Percentiles rank a stretch among this genome's conserved stretches.
Evolutionary conservation across 2,888 invertebrate genomes (phyloP).

Genomic region (Adelognathus sp.): DNA sequence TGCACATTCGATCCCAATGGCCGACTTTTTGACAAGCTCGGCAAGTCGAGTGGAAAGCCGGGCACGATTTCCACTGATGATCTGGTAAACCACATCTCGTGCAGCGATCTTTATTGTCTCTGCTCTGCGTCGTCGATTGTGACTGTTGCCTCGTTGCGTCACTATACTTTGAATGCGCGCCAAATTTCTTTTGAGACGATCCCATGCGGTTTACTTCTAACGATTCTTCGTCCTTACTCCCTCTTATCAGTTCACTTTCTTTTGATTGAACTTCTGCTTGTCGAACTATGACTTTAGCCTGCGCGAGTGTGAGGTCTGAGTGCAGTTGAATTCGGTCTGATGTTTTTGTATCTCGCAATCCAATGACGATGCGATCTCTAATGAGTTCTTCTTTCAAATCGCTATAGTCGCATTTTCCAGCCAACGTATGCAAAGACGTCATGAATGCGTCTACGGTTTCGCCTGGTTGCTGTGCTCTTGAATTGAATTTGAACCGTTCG

Average conservation of each 20-base stretch:
- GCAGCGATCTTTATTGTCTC: background rate
- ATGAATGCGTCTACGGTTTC: constrained; percentile 49
- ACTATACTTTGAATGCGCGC: background rate
- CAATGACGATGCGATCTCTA: constrained; percentile 64
- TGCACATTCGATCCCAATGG: background rate
- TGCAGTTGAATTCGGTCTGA: constrained; percentile 55
- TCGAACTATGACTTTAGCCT: constrained; percentile 28
- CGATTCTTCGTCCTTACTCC: background rate
- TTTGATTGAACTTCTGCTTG: constrained; percentile 32
- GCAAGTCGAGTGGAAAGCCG: background rate
- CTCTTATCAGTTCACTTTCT: background rate
- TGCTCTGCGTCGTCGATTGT: background rate
- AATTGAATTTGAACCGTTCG: constrained; percentile 59
- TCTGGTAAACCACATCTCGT: background rate
- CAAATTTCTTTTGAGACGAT: background rate
- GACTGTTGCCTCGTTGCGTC: background rate
- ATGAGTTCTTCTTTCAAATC: constrained; percentile 62
- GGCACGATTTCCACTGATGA: background rate
- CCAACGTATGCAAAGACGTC: constrained; percentile 56
- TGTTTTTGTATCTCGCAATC: constrained; percentile 59
- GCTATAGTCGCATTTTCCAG: constrained; percentile 58
- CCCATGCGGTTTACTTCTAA: background rate
- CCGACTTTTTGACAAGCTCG: background rate
- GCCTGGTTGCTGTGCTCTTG: constrained; percentile 47
- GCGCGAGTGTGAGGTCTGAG: constrained; percentile 38